Base-by-base conservation (phyloP, 1,140 invertebrate genomes). In the Saccostrea glomerata region DNA sequence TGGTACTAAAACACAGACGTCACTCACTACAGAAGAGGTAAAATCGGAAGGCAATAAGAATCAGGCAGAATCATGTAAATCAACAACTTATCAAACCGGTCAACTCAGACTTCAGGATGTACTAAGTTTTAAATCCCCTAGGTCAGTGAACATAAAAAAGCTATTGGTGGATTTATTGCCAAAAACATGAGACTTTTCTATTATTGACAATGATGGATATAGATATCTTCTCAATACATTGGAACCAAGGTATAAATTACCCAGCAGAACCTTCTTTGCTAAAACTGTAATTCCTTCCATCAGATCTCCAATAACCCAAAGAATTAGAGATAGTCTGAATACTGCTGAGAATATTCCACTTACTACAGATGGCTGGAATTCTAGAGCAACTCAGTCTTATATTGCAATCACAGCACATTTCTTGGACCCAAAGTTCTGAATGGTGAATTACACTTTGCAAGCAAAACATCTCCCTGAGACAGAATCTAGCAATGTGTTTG, bases 321-420 rank as follows among this genome's bases (percentile, higher is more conserved):
- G 58, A n/a, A n/a, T 63, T 20, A 63, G n/a, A 20, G 58, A 20
- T 17, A 63, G 58, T 20, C 47, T 88, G n/a, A 30, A 82, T 1
- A 77, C 15, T 13, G 66, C 66, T 23, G 30, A 47, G 20, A 56
- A 20, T 73, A 56, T 86, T 0, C 30, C 54, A 17, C 25, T 88
- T 13, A 88, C 84, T 6, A 85, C 84, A 20, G 47, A 88, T 83
- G 70, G 25, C 0, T 86, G 88, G 87, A 86, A 73, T 5, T 83
- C 70, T 30, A 60, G 73, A 66, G 63, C 84, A 17, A 88, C 87
- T 1, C 55, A 86, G 11, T 66, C 23, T 25, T 88, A 63, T 54
- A 58, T 85, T 9, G 83, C 88, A 23, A 56, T 82, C 2, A 88
- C 88, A 6, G 30, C 77, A 17, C 70, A 86, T n/a, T 88, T 82